phyloP scores from a whole-genome alignment of 1,140 invertebrate genomes.

The Colletes gigas region DNA sequence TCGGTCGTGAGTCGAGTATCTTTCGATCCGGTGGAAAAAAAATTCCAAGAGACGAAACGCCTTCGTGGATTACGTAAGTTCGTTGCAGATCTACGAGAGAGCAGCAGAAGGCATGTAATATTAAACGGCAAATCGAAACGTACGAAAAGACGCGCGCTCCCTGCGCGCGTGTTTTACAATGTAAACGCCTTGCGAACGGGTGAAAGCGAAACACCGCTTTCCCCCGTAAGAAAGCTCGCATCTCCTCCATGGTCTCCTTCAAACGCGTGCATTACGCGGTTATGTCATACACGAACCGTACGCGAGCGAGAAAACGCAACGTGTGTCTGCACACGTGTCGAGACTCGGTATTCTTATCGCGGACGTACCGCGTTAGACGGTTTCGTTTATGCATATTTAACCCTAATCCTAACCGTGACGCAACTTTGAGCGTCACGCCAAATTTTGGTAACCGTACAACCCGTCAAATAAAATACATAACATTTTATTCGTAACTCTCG shows the following conservation, averaged over 20 bases:
- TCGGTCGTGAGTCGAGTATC: too few relatives aligned
- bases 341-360: not conserved
- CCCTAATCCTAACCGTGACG: too few relatives aligned
- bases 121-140: conserved; percentile 36
- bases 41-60: not conserved
- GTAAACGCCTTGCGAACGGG: conserved; percentile 68
- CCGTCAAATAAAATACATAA: too few relatives aligned
- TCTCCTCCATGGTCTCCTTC: conserved; percentile 74
- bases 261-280: conserved; percentile 74
- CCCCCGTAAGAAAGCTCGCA: conserved; percentile 70
- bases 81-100: conserved; percentile 33
- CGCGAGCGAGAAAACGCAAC: conserved; percentile 24
- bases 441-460: too few relatives aligned
- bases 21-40: conserved; percentile 23
- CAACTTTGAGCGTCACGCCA: too few relatives aligned
- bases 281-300: conserved; percentile 71
- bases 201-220: conserved; percentile 78
- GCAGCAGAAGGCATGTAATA: conserved; percentile 21
- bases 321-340: conserved; percentile 28
- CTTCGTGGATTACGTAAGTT: conserved; percentile 52
- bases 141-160: conserved; percentile 18
- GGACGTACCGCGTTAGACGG: not conserved
- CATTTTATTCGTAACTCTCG: too few relatives aligned
- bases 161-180: conserved; percentile 56
- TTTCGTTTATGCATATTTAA: not conserved